Evolutionary conservation across 2,797 vertebrate genomes (phyloP), one percentile per base, ranked within the genome.

Genomic region (Thunnus albacares): DNA sequence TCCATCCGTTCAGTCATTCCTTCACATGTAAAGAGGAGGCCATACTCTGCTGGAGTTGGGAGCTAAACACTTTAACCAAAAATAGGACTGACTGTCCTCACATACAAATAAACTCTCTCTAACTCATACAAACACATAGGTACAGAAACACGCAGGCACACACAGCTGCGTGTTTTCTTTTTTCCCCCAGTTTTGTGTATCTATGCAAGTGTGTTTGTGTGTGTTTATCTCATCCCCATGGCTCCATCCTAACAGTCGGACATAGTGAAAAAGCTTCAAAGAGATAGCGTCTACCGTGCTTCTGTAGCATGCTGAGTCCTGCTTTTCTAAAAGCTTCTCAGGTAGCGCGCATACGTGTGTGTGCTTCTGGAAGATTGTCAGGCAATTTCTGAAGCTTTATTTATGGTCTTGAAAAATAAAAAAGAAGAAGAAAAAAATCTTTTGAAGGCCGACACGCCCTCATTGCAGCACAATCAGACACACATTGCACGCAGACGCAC

Each of bases 1-100:
- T 88, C 87, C 81, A 87, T 86, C 79, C 85, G 62, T 86, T 90
- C 87, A 89, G 81, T 90, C 90, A 92, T 93, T 93, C 93, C 91
- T 94, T 92, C 90, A 93, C 87, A 93, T 24, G 77, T 65, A 85
- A 83, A 86, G 86, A 83, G 75, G 77, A 84, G 73, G 83, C 81
- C 82, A 71, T 66, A 88, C 84, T 77, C 68, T 0, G 33, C 80
- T 71, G 83, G 82, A 86, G 82, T 78, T 71, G 30, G 79, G 38
- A 85, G 80, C 38, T 58, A 56, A 79, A 64, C 4, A 12, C 55
- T 77, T 69, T 58, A 35, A 33, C 73, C n/a, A 43, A 79, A 77
- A 80, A 70, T 35, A 26, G 17, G 20, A 52, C 72, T 45, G 53
- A 59, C 49, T 68, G 51, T 59, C 66, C 47, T 70, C 59, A 26